Evolutionary conservation across 1,140 invertebrate species (phyloP).

Genomic region (Drosophila murphyi): DNA sequence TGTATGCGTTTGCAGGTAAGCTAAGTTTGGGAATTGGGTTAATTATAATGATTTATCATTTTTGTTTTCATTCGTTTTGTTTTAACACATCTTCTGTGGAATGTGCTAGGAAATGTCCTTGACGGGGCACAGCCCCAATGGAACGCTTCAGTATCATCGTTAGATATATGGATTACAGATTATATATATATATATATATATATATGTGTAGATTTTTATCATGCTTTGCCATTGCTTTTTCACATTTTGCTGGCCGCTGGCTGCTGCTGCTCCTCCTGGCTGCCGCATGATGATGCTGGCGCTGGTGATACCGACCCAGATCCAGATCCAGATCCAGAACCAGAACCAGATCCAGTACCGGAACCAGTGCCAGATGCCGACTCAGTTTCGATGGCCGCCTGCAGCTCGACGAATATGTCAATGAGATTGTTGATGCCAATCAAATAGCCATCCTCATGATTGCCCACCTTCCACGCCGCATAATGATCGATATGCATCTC

Average conservation of each 20-base stretch:
- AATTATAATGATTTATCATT: slow-evolving; percentile 15
- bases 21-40: slow-evolving; percentile 30
- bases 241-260: slow-evolving; percentile 17
- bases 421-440: slow-evolving; percentile 98
- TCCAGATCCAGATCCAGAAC: slow-evolving; percentile 24
- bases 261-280: slow-evolving; percentile 22
- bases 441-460: slow-evolving; percentile 99
- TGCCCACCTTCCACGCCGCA: slow-evolving; percentile 96
- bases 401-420: slow-evolving; percentile 89
- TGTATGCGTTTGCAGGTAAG: slow-evolving; percentile 17
- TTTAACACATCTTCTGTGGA: slow-evolving; percentile 31
- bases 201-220: slow-evolving; percentile 15
- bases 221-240: slow-evolving; percentile 5
- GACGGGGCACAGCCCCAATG: slow-evolving; percentile 45
- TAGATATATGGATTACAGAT: slow-evolving; percentile 14
- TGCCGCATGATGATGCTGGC: slow-evolving; percentile 17
- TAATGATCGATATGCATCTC: slow-evolving; percentile 92
- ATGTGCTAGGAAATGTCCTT: slow-evolving; percentile 49
- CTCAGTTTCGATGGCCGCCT: slow-evolving; percentile 54
- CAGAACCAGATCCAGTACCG: slow-evolving; percentile 18
- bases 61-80: slow-evolving; percentile 5
- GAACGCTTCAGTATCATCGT: slow-evolving; percentile 49
- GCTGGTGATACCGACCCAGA: slow-evolving; percentile 38
- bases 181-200: background rate
- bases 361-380: slow-evolving; percentile 25